Base-by-base conservation (phyloP, 2,113 vertebrate species). In the Callospermophilus lateralis region DNA sequence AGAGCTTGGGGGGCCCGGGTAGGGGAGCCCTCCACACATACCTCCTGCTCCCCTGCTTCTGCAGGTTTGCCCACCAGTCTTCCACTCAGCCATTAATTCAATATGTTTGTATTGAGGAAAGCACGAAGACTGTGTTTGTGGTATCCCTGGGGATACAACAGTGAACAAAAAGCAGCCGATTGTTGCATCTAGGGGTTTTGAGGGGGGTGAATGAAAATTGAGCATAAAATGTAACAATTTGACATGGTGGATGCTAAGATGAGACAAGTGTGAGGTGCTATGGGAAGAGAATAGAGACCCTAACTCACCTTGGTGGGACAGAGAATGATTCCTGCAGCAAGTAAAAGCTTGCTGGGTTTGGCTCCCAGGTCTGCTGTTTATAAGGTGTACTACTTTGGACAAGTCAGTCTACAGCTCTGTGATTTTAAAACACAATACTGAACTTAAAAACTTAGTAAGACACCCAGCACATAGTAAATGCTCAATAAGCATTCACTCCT, bases 181-280 rank as follows among this genome's bases (percentile, higher is more conserved):
- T 30, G 15, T 55, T 81, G 3, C 20, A 19, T n/a, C 84, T 26
- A 34, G 30, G 79, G 45, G 8, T 77, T 93, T 26, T 6, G 32
- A 15, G 17, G 28, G 24, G 8, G 9, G 88, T 1, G 28, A 74
- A 8, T 39, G 68, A 88, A 86, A 78, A 83, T 9, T 6, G 61
- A 77, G 24, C 30, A 22, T 16, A 30, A 9, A 37, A 58, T 12
- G 32, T 65, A 34, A 13, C 7, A 37, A 0, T 30, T 63, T 37
- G 55, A 34, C 16, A 5, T 1, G 3, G 8, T 19, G 28, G 74
- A 22, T 63, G 32, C 55, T 61, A 34, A 92, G 58, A n/a, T n/a
- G 9, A 76, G 51, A 26, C 45, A 19, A 17, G 73, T 3, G 0
- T 5, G 26, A 2, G 30, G 32, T 5, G 4, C 58, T 22, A 0